A percentile compares a stretch with the other conserved stretches of the same genome.
These are phyloP conservation scores for Sphyrna mokarran DNA, from an alignment of 2,113 vertebrate genomes.

Conservation along the genomic window DNA sequence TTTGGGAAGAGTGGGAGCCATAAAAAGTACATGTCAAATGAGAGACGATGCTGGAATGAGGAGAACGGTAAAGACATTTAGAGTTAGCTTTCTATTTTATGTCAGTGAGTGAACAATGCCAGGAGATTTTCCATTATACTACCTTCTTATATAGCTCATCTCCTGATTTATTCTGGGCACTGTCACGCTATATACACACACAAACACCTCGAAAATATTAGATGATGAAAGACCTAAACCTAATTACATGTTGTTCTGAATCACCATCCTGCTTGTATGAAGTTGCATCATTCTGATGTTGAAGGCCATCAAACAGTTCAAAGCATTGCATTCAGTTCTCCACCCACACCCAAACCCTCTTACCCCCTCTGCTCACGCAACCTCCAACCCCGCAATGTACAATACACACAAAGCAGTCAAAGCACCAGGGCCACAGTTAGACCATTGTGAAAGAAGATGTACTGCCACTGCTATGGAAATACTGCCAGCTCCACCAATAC, in stretches of 20 bases:
- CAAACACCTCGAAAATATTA: not conserved
- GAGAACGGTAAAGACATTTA: not conserved
- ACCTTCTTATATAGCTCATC: not conserved
- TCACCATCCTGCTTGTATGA: not conserved
- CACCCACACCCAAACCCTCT: not conserved
- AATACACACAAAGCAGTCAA: not conserved
- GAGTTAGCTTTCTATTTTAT: not conserved
- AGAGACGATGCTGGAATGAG: not conserved
- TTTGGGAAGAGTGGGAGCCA: too few relatives aligned
- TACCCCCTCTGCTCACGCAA: too few relatives aligned
- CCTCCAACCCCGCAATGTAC: too few relatives aligned
- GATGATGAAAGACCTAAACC: conserved; percentile 23
- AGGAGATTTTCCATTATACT: not conserved
- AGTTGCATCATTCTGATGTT: not conserved
- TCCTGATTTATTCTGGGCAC: not conserved
- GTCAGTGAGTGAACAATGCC: not conserved
- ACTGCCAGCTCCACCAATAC: not conserved
- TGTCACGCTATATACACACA: not conserved
- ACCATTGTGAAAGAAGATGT: not conserved
- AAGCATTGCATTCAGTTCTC: not conserved
- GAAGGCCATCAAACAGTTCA: not conserved
- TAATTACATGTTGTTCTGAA: conserved; percentile 3
- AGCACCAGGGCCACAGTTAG: not conserved
- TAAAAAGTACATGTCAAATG: not conserved
- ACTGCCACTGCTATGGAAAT: not conserved